Evolutionary conservation across 2,888 invertebrate genomes (phyloP).

Genomic region (Epicampocera succincta): DNA sequence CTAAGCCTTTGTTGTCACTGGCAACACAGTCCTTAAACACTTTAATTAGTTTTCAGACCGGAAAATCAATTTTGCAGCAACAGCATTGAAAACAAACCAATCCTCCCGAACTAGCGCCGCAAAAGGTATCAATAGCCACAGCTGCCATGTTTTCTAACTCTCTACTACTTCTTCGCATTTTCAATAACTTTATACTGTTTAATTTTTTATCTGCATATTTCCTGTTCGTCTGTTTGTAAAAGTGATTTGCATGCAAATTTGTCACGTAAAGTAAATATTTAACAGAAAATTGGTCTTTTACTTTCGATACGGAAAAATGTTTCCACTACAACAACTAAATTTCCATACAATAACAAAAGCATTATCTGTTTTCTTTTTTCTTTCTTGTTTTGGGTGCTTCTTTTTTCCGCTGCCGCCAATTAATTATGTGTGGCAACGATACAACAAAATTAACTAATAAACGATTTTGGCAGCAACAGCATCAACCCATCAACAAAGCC

Average conservation of each 20-base stretch:
- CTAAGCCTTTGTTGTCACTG: background rate
- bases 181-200: conserved; percentile 15
- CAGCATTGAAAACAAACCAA: conserved; percentile 15
- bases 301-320: conserved; percentile 55
- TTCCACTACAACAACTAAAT: conserved; percentile 43
- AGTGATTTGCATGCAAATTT: conserved; percentile 72
- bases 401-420: conserved; percentile 14
- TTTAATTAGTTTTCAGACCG: conserved; percentile 48
- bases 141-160: background rate
- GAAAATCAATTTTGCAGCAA: conserved; percentile 44
- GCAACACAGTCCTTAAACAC: conserved; percentile 25
- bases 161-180: background rate
- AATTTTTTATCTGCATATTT: conserved; percentile 11
- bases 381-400: background rate
- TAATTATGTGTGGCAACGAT: conserved; percentile 56
- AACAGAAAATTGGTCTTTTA: conserved; percentile 60
- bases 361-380: background rate
- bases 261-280: conserved; percentile 71
- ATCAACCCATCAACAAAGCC: background rate
- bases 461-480: conserved; percentile 39
- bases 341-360: conserved; percentile 8
- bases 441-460: conserved; percentile 57
- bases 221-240: conserved; percentile 50
- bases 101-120: conserved; percentile 16
- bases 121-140: conserved; percentile 31